phyloP scores from a whole-genome alignment of 2,797 vertebrate genomes.

The Gymnothorax reevesii region DNA sequence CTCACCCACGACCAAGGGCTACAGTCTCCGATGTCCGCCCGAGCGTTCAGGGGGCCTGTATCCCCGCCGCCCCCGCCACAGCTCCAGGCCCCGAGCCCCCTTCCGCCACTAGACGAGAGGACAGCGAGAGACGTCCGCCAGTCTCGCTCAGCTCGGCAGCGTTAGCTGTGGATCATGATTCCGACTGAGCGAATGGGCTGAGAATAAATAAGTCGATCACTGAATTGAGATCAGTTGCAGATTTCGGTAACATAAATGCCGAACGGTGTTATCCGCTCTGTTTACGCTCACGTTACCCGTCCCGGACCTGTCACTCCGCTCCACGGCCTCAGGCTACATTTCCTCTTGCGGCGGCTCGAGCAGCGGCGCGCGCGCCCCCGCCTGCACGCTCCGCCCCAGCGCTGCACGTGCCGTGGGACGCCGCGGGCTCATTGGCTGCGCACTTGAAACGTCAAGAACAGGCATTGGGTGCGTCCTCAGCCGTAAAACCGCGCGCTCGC shows the following conservation, averaged over 20 bases:
- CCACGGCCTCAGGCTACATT: constrained; percentile 58
- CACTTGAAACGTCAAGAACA: not conserved
- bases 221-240: not conserved
- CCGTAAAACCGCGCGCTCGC: too few relatives aligned
- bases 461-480: not conserved
- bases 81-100: constrained; percentile 52
- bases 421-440: not conserved
- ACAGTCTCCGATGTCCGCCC: constrained; percentile 64
- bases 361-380: constrained; percentile 67
- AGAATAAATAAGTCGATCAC: not conserved
- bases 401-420: constrained; percentile 42
- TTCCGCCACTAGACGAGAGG: constrained; percentile 37
- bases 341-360: constrained; percentile 66
- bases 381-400: not conserved
- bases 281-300: not conserved
- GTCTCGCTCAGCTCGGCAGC: constrained; percentile 48
- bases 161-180: constrained; percentile 44
- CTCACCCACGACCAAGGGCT: constrained; percentile 72
- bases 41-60: constrained; percentile 59
- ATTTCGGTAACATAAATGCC: not conserved
- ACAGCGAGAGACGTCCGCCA: constrained; percentile 44
- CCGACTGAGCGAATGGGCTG: constrained; percentile 43
- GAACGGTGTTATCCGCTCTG: not conserved
- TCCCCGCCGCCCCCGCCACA: constrained; percentile 65
- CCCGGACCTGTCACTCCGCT: constrained; percentile 30